Conservation (phyloP, 2,888 invertebrate genomes). For the Deilephila porcellus region DNA sequence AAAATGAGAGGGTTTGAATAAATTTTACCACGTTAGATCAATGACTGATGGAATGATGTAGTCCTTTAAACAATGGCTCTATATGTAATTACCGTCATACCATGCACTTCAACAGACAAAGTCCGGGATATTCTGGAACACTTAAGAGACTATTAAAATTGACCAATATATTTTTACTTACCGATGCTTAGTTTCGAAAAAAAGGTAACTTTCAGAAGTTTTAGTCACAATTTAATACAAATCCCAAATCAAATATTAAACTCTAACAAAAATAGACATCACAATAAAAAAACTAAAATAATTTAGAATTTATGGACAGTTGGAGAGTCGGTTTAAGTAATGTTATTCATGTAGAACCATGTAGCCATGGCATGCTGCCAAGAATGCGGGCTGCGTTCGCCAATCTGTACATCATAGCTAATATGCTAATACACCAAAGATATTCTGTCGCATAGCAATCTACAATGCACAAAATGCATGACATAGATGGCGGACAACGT, state of each 20-base stretch:
- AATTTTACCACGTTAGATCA: too few species aligned
- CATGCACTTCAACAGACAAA: too few species aligned
- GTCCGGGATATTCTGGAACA: too few species aligned
- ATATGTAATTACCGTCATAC: too few species aligned
- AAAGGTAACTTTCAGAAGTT: not conserved
- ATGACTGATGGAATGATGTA: too few species aligned
- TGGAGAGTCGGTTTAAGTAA: slow-evolving; percentile 41
- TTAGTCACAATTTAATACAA: not conserved
- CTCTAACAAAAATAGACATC: not conserved
- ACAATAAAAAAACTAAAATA: slow-evolving; percentile 29
- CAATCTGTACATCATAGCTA: slow-evolving; percentile 34
- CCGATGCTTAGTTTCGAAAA: too few species aligned
- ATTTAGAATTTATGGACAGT: slow-evolving; percentile 40
- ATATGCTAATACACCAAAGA: slow-evolving; percentile 24
- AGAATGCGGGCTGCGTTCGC: slow-evolving; percentile 46
- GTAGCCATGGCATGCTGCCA: slow-evolving; percentile 49
- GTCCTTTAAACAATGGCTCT: too few species aligned
- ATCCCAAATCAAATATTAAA: not conserved
- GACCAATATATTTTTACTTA: too few species aligned
- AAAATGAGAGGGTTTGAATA: too few species aligned
- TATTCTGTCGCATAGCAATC: slow-evolving; percentile 33
- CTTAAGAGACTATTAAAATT: too few species aligned
- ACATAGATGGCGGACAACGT: not conserved
- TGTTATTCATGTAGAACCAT: slow-evolving; percentile 41
- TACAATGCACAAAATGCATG: not conserved